Evolutionary conservation across 2,113 vertebrate species (phyloP).

Genomic region (Meriones unguiculatus): DNA sequence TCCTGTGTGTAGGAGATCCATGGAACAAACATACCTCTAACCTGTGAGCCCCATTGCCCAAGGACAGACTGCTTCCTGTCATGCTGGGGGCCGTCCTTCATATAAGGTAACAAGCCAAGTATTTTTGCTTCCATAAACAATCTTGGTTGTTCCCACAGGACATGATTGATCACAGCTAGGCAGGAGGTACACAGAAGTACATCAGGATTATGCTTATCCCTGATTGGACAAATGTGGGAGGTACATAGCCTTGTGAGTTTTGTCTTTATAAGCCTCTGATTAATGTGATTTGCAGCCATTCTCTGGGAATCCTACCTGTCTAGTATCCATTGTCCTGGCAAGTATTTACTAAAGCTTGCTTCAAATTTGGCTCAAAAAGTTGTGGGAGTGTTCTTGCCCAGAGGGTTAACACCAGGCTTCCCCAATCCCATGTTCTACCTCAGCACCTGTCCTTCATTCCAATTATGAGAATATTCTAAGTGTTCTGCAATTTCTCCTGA

Average conservation of each 20-base stretch:
- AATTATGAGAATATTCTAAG: neutral
- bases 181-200: neutral
- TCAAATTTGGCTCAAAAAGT: neutral
- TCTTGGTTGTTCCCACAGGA: neutral
- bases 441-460: neutral
- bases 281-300: too few species aligned
- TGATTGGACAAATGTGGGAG: neutral
- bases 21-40: neutral
- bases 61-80: neutral
- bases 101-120: rapidly evolving
- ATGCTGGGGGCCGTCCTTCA: neutral
- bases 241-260: neutral
- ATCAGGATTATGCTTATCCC: neutral
- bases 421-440: neutral
- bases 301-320: neutral
- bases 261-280: neutral
- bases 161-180: neutral
- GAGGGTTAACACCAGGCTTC: neutral
- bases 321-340: neutral
- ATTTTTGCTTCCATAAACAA: neutral
- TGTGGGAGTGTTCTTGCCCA: neutral
- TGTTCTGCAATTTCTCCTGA: neutral
- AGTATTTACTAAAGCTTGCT: neutral
- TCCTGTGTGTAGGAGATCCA: neutral
- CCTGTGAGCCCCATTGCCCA: neutral